phyloP scores from a whole-genome alignment of 1,140 invertebrate genomes.

The Diorhabda elongata region DNA sequence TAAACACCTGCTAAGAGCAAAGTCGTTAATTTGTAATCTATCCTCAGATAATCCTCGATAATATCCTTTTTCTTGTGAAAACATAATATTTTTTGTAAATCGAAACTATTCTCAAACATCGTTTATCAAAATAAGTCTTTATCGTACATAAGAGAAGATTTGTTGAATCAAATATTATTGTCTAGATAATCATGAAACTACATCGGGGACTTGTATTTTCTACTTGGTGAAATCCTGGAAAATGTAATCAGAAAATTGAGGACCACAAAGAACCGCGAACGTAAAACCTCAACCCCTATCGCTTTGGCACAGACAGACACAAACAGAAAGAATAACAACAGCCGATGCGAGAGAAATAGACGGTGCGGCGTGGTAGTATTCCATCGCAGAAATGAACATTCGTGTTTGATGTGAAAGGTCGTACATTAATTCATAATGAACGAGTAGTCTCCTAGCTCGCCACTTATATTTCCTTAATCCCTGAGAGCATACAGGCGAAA shows the following conservation, averaged over 20 bases:
- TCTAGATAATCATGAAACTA: neutral
- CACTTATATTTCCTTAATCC: slow-evolving; percentile 50
- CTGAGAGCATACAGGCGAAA: slow-evolving; percentile 46
- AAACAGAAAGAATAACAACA: slow-evolving; percentile 20
- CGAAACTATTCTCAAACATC: too few relatives aligned
- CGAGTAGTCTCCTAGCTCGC: slow-evolving; percentile 45
- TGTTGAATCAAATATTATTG: too few relatives aligned
- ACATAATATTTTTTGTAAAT: too few relatives aligned
- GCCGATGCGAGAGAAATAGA: slow-evolving; percentile 20
- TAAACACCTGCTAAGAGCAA: too few relatives aligned
- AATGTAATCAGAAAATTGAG: slow-evolving; percentile 1
- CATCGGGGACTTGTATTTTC: neutral
- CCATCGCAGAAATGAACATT: slow-evolving; percentile 46
- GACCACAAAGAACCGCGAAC: neutral
- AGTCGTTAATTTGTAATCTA: too few relatives aligned
- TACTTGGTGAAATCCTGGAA: neutral
- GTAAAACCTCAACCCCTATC: neutral
- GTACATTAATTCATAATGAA: slow-evolving; percentile 49
- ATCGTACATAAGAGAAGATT: too few relatives aligned
- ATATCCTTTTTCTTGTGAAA: too few relatives aligned
- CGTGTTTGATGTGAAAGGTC: slow-evolving; percentile 48
- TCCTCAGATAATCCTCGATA: too few relatives aligned
- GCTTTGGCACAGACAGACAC: neutral
- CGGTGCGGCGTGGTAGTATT: slow-evolving; percentile 21
- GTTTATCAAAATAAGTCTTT: too few relatives aligned